phyloP scores from a whole-genome alignment of 2,113 vertebrate genomes.

The Microcebus lehilahytsara region DNA sequence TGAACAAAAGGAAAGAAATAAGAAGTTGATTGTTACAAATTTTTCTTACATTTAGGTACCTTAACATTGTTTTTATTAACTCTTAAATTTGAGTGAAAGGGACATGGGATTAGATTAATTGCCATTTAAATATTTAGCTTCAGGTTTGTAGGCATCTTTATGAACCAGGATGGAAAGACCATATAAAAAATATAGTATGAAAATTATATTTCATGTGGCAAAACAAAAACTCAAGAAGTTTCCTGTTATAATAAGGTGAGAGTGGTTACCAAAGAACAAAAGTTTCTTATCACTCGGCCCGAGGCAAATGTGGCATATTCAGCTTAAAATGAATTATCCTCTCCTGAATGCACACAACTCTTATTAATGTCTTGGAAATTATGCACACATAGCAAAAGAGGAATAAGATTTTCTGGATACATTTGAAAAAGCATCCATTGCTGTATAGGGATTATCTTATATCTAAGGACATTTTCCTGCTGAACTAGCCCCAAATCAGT shows the following conservation, averaged over 20 bases:
- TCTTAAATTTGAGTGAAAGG: conserved; percentile 38
- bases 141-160: conserved; percentile 48
- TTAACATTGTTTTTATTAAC: conserved; percentile 48
- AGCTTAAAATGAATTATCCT: conserved; percentile 69
- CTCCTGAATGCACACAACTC: conserved; percentile 28
- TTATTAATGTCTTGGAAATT: conserved; percentile 61
- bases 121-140: background rate
- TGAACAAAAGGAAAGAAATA: background rate
- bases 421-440: conserved; percentile 47
- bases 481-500: conserved; percentile 48
- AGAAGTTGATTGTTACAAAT: background rate
- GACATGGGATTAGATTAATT: conserved; percentile 15
- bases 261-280: conserved; percentile 64
- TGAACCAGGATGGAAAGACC: conserved; percentile 45
- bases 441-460: background rate
- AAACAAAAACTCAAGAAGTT: conserved; percentile 58
- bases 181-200: conserved; percentile 10
- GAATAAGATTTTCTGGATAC: conserved; percentile 57
- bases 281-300: conserved; percentile 44
- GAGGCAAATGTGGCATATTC: conserved; percentile 65
- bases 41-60: background rate
- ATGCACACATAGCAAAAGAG: conserved; percentile 44
- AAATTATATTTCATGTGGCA: conserved; percentile 56
- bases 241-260: conserved; percentile 52
- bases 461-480: background rate